A percentile compares a stretch with the other conserved stretches of the same genome.
These are phyloP conservation scores for Hymenochirus boettgeri DNA, from an alignment of 2,113 vertebrate species.

Conservation along the genomic window DNA sequence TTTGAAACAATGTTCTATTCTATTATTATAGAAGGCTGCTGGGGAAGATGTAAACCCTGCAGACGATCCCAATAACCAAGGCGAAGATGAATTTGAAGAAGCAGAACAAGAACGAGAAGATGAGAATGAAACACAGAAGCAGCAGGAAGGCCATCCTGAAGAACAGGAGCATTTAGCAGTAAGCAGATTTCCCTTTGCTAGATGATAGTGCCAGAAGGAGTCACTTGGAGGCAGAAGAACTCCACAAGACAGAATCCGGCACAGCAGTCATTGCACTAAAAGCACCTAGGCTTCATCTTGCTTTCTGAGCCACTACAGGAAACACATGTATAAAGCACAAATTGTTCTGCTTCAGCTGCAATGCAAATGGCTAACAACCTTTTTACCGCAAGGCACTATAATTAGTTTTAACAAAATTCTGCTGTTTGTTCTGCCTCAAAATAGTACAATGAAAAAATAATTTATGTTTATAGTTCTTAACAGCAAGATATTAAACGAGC, in stretches of 20 bases:
- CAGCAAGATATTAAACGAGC: background rate
- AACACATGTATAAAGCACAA: conserved; percentile 17
- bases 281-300: conserved; percentile 13
- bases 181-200: conserved; percentile 37
- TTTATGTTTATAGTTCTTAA: background rate
- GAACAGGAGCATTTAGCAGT: conserved; percentile 87
- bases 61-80: conserved; percentile 96
- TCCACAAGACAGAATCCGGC: conserved; percentile 23
- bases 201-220: conserved; percentile 23
- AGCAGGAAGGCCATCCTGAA: conserved; percentile 57
- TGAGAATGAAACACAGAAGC: conserved; percentile 61
- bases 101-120: conserved; percentile 78
- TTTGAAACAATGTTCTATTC: no score
- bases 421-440: conserved; percentile 9
- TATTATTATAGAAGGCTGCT: conserved; percentile 59
- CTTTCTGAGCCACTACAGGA: conserved; percentile 10
- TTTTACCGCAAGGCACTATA: conserved; percentile 20
- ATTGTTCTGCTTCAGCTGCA: conserved; percentile 35
- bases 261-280: background rate
- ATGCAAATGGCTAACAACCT: conserved; percentile 33
- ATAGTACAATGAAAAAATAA: conserved; percentile 9
- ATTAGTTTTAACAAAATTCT: conserved; percentile 27
- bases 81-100: conserved; percentile 96
- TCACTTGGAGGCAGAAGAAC: conserved; percentile 41
- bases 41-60: conserved; percentile 83